Evolutionary conservation across 2,113 vertebrate genomes (phyloP).

Genomic region (Hipposideros armiger): DNA sequence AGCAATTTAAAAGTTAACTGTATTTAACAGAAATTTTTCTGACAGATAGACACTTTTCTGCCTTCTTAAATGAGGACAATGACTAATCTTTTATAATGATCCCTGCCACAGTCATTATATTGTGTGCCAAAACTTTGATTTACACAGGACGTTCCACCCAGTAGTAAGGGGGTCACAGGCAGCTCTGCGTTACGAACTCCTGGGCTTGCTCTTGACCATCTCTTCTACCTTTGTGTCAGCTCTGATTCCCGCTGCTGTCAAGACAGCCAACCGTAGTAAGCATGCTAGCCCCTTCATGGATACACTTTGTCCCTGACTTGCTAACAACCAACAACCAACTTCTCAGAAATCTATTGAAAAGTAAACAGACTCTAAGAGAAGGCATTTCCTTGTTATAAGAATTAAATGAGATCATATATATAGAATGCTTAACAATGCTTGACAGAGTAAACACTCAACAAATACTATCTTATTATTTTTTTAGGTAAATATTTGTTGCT

Average conservation of each 20-base stretch:
- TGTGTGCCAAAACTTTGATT: background rate
- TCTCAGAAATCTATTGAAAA: conserved; percentile 2
- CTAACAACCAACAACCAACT: background rate
- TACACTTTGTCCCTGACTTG: background rate
- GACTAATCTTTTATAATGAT: background rate
- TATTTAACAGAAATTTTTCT: conserved; percentile 28
- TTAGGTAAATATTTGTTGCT: background rate
- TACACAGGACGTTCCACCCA: background rate
- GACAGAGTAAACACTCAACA: background rate
- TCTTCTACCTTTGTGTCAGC: background rate
- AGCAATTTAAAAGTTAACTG: background rate
- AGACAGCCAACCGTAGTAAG: background rate
- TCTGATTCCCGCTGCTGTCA: background rate
- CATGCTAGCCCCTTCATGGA: background rate
- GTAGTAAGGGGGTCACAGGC: background rate
- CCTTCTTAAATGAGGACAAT: background rate
- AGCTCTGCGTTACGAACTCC: background rate
- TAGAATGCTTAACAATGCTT: conserved; percentile 2
- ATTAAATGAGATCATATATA: background rate
- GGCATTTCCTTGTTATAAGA: background rate
- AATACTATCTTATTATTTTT: background rate
- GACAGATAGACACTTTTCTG: background rate
- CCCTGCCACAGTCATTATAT: background rate
- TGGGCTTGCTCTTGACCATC: background rate
- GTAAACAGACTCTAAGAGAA: background rate